These are phyloP conservation scores for Sylvicola cinctus DNA, from an alignment of 2,888 invertebrate genomes.

Conservation along the genomic window DNA sequence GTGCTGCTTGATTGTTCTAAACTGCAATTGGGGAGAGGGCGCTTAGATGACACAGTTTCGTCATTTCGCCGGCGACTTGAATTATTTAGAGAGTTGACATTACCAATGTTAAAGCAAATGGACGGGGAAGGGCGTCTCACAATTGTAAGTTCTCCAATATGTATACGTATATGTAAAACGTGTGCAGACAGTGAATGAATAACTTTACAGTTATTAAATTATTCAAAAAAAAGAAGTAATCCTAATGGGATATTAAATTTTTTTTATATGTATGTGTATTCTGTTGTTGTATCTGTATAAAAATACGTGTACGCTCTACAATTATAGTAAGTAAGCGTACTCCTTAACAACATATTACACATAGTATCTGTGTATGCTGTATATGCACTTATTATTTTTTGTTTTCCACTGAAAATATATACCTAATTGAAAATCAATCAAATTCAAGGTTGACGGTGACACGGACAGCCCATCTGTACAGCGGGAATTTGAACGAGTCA, in stretches of 20 bases:
- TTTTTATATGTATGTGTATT: constrained; percentile 1
- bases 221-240: too few species aligned
- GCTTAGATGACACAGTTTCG: constrained; percentile 69
- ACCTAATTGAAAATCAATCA: constrained; percentile 5
- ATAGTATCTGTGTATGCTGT: too few species aligned
- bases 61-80: constrained; percentile 67
- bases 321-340: too few species aligned
- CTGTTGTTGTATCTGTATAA: too few species aligned
- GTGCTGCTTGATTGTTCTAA: constrained; percentile 82
- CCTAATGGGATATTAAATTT: not conserved
- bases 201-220: constrained; percentile 3
- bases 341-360: too few species aligned
- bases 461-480: constrained; percentile 61
- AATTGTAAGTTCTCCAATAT: constrained; percentile 40
- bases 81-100: constrained; percentile 66
- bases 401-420: not conserved
- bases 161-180: too few species aligned
- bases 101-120: constrained; percentile 73
- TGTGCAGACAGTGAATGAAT: not conserved
- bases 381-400: not conserved
- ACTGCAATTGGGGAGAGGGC: constrained; percentile 61
- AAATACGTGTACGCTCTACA: too few species aligned
- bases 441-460: constrained; percentile 58
- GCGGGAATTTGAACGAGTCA: constrained; percentile 48
- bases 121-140: constrained; percentile 64